phyloP scores from a whole-genome alignment of 2,888 invertebrate species.

The Thecocarcelia acutangulata region DNA sequence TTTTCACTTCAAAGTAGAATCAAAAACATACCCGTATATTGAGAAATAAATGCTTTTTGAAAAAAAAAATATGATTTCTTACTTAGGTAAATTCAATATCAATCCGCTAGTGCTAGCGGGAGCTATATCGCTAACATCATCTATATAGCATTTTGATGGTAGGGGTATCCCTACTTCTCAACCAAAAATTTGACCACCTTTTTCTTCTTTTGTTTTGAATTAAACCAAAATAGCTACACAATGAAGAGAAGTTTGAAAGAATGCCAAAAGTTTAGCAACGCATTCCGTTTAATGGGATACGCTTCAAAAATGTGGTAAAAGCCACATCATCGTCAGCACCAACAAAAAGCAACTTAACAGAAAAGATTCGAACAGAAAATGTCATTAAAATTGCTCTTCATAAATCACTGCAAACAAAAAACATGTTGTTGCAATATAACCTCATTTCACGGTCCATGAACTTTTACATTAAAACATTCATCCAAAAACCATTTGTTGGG shows the following conservation, averaged over 20 bases:
- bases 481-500: conserved; percentile 27
- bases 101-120: too few species aligned
- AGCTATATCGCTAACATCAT: too few species aligned
- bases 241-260: conserved; percentile 20
- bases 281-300: conserved; percentile 55
- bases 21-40: too few species aligned
- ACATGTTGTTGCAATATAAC: conserved; percentile 75
- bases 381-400: conserved; percentile 81
- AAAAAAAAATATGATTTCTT: too few species aligned
- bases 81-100: too few species aligned
- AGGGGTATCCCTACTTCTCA: too few species aligned
- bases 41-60: too few species aligned
- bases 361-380: conserved; percentile 71
- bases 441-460: conserved; percentile 80
- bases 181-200: conserved; percentile 34
- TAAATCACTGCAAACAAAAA: conserved; percentile 75
- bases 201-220: not conserved
- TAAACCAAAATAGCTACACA: not conserved
- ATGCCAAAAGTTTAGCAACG: conserved; percentile 47
- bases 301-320: conserved; percentile 44
- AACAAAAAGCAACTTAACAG: conserved; percentile 15
- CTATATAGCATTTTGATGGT: too few species aligned
- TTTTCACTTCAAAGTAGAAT: too few species aligned
- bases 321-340: conserved; percentile 9
- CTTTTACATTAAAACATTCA: conserved; percentile 66